phyloP scores from a whole-genome alignment of 2,888 invertebrate species.

The Acleris emargana region DNA sequence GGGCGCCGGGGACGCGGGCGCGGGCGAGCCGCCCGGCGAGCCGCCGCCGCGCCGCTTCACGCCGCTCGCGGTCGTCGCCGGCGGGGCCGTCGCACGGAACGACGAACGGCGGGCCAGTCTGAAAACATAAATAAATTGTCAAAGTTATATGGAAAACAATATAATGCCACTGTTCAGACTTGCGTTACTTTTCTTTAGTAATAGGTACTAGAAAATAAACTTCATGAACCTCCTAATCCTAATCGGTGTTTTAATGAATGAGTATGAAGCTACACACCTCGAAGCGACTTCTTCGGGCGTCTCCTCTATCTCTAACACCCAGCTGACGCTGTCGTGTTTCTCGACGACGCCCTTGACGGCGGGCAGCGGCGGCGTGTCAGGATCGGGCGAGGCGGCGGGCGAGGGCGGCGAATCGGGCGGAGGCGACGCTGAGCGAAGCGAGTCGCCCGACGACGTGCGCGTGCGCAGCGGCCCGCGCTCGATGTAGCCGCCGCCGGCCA shows the following conservation, averaged over 20 bases:
- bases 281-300: conserved; percentile 88
- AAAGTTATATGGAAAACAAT: neutral
- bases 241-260: too few relatives aligned
- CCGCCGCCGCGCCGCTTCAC: conserved; percentile 78
- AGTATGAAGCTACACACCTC: conserved; percentile 51
- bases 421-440: conserved; percentile 66
- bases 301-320: conserved; percentile 92
- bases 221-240: too few relatives aligned
- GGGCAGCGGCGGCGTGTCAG: conserved; percentile 87
- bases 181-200: too few relatives aligned
- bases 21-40: conserved; percentile 70
- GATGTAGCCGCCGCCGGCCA: conserved; percentile 73
- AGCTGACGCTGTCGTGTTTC: conserved; percentile 93
- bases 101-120: conserved; percentile 88
- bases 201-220: too few relatives aligned
- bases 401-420: conserved; percentile 73
- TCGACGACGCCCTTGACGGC: conserved; percentile 93
- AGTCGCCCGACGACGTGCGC: conserved; percentile 72
- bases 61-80: conserved; percentile 63
- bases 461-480: conserved; percentile 68
- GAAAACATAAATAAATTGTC: neutral
- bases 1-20: conserved; percentile 77
- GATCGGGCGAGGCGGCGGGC: conserved; percentile 61
- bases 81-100: conserved; percentile 80
- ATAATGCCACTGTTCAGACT: too few relatives aligned